Percentiles rank a stretch among this genome's conserved stretches.
These are phyloP conservation scores for Tragopan temminckii DNA, from an alignment of 2,797 vertebrate species.

Conservation along the genomic window DNA sequence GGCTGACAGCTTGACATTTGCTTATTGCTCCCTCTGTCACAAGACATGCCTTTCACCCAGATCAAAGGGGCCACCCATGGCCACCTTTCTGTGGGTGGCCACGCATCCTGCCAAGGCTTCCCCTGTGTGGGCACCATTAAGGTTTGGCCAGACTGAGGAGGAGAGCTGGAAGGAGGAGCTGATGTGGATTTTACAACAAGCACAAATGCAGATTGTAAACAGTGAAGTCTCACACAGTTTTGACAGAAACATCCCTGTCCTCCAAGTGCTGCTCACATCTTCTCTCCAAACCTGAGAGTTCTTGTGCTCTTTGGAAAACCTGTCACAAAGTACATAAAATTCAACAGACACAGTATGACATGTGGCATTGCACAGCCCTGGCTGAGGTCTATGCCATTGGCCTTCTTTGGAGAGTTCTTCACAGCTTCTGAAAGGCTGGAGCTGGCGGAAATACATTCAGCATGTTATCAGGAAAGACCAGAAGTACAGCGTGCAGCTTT, in stretches of 20 bases:
- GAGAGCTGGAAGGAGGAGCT: neutral
- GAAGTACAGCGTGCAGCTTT: neutral
- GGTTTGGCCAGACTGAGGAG: neutral
- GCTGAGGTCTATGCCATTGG: neutral
- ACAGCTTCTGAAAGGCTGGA: neutral
- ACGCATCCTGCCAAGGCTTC: neutral
- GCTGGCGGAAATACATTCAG: neutral
- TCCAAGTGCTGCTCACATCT: neutral
- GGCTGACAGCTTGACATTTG: neutral
- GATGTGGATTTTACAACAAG: neutral
- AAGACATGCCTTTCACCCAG: neutral
- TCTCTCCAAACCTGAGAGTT: neutral
- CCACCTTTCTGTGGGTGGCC: neutral
- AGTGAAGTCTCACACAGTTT: neutral
- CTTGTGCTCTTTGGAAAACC: neutral
- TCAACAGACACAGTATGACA: neutral
- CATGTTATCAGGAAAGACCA: neutral
- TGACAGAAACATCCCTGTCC: neutral
- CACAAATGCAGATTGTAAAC: neutral
- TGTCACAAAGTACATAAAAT: neutral
- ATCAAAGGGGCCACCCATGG: neutral
- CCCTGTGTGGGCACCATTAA: neutral
- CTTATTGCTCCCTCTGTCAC: neutral
- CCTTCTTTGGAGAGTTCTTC: neutral
- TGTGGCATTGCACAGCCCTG: fast-evolving